A percentile compares a stretch with the other conserved stretches of the same genome.
These are phyloP conservation scores for Urocynchramus pylzowi DNA, from an alignment of 2,113 vertebrate species.

Conservation along the genomic window DNA sequence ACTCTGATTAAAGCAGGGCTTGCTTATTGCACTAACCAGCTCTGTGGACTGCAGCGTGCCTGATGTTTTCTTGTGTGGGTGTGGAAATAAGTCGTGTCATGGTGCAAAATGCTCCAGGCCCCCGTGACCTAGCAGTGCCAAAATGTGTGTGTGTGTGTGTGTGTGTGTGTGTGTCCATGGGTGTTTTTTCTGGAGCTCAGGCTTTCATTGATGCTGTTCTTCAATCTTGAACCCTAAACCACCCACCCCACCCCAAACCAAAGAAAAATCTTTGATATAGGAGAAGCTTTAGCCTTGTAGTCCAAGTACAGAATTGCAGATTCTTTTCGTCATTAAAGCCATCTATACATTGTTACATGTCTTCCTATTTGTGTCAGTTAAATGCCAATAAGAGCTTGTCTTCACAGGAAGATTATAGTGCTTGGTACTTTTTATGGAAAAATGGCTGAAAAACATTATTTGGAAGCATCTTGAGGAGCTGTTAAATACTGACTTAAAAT, in stretches of 20 bases:
- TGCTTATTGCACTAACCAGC: neutral
- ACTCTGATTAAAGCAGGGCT: neutral
- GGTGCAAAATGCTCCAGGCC: neutral
- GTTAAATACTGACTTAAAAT: neutral
- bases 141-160: neutral
- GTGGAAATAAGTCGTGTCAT: neutral
- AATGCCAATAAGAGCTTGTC: neutral
- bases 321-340: neutral
- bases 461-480: neutral
- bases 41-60: neutral
- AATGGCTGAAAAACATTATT: neutral
- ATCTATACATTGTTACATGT: accelerated
- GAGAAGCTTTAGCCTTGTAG: neutral
- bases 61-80: neutral
- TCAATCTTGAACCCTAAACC: neutral
- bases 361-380: neutral
- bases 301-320: neutral
- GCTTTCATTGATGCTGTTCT: neutral
- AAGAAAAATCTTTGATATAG: neutral
- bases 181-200: neutral
- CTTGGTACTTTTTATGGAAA: neutral
- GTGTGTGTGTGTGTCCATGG: neutral
- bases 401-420: neutral
- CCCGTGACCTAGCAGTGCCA: neutral
- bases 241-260: neutral